Conservation (phyloP, 2,888 invertebrate genomes). For the Alloplasta piceator region DNA sequence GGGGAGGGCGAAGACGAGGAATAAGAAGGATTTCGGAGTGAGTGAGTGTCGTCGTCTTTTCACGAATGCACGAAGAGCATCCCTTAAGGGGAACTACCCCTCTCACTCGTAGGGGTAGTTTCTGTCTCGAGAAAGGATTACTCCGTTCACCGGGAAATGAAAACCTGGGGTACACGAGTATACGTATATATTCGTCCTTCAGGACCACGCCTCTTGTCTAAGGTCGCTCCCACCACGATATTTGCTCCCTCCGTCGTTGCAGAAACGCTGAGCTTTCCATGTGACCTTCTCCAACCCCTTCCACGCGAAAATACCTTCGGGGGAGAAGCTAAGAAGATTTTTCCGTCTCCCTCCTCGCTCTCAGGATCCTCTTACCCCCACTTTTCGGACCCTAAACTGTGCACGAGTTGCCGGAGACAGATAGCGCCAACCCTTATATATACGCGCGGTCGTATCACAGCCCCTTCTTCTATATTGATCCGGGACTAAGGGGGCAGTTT, state of each 20-base stretch:
- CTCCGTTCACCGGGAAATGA: slow-evolving; percentile 41
- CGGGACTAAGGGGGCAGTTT: slow-evolving; percentile 79
- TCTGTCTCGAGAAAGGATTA: slow-evolving; percentile 48
- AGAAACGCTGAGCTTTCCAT: slow-evolving; percentile 40
- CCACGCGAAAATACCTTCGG: slow-evolving; percentile 47
- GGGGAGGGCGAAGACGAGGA: slow-evolving; percentile 40
- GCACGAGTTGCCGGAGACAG: slow-evolving; percentile 27
- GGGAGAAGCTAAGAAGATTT: slow-evolving; percentile 65
- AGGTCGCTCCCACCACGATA: slow-evolving; percentile 79
- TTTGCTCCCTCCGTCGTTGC: slow-evolving; percentile 70
- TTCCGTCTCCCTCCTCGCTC: slow-evolving; percentile 58
- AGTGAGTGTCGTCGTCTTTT: slow-evolving; percentile 61
- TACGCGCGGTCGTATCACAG: slow-evolving; percentile 68
- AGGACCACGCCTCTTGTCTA: slow-evolving; percentile 83
- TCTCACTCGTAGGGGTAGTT: slow-evolving; percentile 33
- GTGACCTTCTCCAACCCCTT: slow-evolving; percentile 44
- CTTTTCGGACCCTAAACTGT: slow-evolving; percentile 38
- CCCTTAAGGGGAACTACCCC: slow-evolving; percentile 24
- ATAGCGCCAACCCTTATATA: slow-evolving; percentile 69
- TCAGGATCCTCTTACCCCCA: slow-evolving; percentile 58
- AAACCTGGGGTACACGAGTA: slow-evolving; percentile 32
- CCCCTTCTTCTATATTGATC: slow-evolving; percentile 82
- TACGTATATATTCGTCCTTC: slow-evolving; percentile 32
- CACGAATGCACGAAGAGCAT: slow-evolving; percentile 44
- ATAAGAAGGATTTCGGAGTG: slow-evolving; percentile 62